phyloP scores from a whole-genome alignment of 2,888 invertebrate genomes.

The Heliconius ismenius region DNA sequence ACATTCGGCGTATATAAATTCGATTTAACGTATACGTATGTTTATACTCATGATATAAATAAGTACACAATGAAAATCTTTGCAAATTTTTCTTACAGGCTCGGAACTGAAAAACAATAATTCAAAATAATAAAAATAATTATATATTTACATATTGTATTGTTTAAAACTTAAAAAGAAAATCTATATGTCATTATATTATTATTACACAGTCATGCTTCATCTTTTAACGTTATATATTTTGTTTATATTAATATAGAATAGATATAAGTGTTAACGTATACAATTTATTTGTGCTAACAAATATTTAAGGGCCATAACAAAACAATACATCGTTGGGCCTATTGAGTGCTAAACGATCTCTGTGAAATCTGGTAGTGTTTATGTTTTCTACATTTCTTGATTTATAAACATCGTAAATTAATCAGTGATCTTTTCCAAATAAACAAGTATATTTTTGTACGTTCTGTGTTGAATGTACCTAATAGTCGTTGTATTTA shows the following conservation, averaged over 20 bases:
- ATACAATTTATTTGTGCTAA: neutral
- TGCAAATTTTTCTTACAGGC: neutral
- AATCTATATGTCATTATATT: neutral
- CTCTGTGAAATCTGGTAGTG: neutral
- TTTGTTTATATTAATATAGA: neutral
- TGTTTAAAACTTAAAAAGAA: neutral
- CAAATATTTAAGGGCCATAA: neutral
- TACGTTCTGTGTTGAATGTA: neutral
- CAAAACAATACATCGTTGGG: neutral
- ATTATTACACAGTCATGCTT: neutral
- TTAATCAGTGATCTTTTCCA: constrained; percentile 13
- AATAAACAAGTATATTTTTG: constrained; percentile 10
- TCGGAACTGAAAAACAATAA: neutral
- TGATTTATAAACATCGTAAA: constrained; percentile 14
- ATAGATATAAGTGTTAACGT: neutral
- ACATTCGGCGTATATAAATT: neutral
- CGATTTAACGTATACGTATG: neutral
- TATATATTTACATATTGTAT: too few relatives aligned
- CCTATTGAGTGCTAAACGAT: neutral
- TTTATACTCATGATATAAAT: neutral
- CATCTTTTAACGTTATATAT: neutral
- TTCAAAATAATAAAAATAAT: too few relatives aligned
- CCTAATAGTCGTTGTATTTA: neutral
- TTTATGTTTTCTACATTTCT: neutral
- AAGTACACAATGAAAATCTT: neutral